A percentile compares a stretch with the other conserved stretches of the same genome.
These are phyloP conservation scores for Syrmaticus mikado DNA, from an alignment of 2,113 vertebrate genomes.

Conservation along the genomic window DNA sequence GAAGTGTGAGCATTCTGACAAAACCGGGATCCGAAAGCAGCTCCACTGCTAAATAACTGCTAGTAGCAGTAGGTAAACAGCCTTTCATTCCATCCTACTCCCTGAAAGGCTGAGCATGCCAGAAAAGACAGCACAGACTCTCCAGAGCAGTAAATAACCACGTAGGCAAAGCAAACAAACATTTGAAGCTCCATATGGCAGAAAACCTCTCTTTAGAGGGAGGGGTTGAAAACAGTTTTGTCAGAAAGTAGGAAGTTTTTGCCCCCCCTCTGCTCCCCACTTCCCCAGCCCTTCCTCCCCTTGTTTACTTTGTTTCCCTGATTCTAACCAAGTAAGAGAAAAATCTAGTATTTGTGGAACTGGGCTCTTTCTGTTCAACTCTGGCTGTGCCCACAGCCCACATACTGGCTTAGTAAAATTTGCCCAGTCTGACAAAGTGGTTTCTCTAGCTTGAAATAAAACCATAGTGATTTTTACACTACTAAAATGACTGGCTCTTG, in stretches of 20 bases:
- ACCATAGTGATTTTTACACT: constrained; percentile 43
- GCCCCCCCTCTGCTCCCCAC: background rate
- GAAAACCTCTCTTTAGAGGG: constrained; percentile 16
- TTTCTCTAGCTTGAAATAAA: constrained; percentile 59
- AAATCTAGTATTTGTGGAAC: constrained; percentile 54
- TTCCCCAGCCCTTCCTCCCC: constrained; percentile 20
- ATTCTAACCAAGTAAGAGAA: constrained; percentile 37
- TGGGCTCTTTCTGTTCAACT: constrained; percentile 53
- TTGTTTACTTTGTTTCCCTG: constrained; percentile 49
- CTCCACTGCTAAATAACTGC: constrained; percentile 13
- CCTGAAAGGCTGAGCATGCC: constrained; percentile 16
- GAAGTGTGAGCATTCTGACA: background rate
- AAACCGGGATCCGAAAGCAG: constrained; percentile 3
- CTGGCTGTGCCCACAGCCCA: constrained; percentile 37
- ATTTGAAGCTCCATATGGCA: constrained; percentile 11
- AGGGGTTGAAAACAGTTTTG: constrained; percentile 1
- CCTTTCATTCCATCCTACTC: background rate
- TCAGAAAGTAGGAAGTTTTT: constrained; percentile 29
- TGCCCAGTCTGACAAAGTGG: constrained; percentile 46
- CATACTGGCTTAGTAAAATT: constrained; percentile 47
- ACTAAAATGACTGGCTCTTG: constrained; percentile 33
- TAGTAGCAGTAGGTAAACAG: constrained; percentile 45
- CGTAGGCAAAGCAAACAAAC: constrained; percentile 44
- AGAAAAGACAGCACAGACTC: constrained; percentile 44
- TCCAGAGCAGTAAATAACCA: constrained; percentile 38